A percentile compares a stretch with the other conserved stretches of the same genome.
Conservation (phyloP, 1,140 invertebrate genomes). For the Heliconius melpomene region DNA sequence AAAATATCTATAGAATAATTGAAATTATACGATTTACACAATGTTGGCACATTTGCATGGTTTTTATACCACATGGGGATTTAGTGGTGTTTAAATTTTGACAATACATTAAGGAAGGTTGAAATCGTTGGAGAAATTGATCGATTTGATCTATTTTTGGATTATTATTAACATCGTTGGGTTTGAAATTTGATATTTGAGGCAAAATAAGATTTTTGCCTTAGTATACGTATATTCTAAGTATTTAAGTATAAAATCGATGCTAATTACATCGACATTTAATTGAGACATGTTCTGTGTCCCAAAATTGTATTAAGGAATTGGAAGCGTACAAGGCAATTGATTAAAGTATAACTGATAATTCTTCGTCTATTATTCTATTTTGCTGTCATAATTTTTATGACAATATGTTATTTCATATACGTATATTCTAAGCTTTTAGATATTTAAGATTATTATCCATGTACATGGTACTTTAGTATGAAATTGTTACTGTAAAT, state of each 20-base stretch:
- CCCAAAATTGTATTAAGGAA: background rate
- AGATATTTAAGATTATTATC: background rate
- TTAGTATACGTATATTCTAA: background rate
- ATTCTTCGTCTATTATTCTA: no score
- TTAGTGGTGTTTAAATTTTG: background rate
- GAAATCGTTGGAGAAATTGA: background rate
- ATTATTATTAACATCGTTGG: background rate
- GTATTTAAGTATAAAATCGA: background rate
- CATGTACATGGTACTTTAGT: background rate
- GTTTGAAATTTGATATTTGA: background rate
- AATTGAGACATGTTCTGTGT: background rate
- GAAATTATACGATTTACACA: background rate
- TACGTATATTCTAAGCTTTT: background rate
- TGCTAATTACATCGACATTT: background rate
- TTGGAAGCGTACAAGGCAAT: background rate
- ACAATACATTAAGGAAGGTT: background rate
- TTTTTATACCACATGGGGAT: background rate
- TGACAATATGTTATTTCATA: background rate
- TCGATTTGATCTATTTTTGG: constrained; percentile 23
- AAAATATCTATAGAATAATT: background rate
- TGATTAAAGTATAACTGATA: background rate
- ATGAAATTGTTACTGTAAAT: background rate
- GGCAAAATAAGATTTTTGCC: background rate
- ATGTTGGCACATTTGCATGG: background rate
- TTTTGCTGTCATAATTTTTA: background rate